phyloP scores from a whole-genome alignment of 2,797 vertebrate genomes.

The Anisognathus igniventris region DNA sequence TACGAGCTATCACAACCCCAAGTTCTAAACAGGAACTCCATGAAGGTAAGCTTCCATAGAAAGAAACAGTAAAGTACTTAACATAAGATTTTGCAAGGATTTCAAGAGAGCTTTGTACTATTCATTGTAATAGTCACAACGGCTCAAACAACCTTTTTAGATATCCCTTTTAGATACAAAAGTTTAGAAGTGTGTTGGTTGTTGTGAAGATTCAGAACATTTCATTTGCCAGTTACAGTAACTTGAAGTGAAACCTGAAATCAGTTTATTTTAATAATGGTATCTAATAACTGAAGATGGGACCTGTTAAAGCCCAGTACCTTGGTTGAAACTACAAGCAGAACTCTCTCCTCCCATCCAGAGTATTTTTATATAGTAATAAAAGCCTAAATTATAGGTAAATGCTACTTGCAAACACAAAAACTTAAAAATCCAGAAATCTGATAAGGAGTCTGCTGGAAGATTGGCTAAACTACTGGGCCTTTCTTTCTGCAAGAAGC shows the following conservation, averaged over 20 bases:
- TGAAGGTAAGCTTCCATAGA: neutral
- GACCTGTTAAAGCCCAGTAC: neutral
- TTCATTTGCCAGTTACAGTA: neutral
- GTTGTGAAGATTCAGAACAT: neutral
- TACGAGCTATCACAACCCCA: neutral
- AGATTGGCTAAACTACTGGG: neutral
- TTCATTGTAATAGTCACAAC: neutral
- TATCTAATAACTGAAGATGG: neutral
- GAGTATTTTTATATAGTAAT: neutral
- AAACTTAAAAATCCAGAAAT: neutral
- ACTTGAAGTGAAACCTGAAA: neutral
- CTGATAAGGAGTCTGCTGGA: fast-evolving
- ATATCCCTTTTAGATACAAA: neutral
- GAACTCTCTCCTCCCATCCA: neutral
- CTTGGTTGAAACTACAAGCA: neutral
- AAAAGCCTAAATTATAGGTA: neutral
- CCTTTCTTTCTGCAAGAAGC: neutral
- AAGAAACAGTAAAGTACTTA: neutral
- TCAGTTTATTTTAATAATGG: neutral
- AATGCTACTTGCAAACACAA: neutral
- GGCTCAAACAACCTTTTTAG: neutral
- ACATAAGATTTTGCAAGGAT: neutral
- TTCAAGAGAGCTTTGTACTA: neutral
- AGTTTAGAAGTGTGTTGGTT: neutral
- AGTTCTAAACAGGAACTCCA: neutral